Evolutionary conservation across 2,113 vertebrate genomes (phyloP).

Genomic region (Sinocyclocheilus anshuiensis): DNA sequence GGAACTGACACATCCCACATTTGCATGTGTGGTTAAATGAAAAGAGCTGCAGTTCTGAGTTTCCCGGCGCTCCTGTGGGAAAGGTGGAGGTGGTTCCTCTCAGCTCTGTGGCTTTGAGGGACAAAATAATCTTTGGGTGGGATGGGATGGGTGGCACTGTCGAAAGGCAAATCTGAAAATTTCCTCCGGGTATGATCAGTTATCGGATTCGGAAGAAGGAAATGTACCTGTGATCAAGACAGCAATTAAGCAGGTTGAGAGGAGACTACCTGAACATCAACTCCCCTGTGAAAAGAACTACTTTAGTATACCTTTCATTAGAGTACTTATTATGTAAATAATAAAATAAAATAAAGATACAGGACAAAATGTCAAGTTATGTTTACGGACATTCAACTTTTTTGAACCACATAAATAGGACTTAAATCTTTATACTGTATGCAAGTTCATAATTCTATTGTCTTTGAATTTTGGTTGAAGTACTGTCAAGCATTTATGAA

Average conservation of each 20-base stretch:
- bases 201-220: conserved; percentile 5
- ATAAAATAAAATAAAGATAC: too few species aligned
- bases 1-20: neutral
- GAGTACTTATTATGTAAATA: too few species aligned
- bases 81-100: neutral
- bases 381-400: neutral
- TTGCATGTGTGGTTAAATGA: conserved; percentile 11
- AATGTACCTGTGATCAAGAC: conserved; percentile 15
- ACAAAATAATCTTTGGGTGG: neutral
- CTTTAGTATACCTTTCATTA: neutral
- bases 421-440: neutral
- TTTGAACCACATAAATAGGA: neutral
- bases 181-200: neutral
- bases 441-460: neutral
- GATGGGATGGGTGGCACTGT: neutral
- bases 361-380: neutral
- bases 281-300: neutral
- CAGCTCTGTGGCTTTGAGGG: neutral
- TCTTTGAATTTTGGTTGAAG: neutral
- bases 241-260: neutral
- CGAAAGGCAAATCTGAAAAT: conserved; percentile 30
- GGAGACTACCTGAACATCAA: neutral
- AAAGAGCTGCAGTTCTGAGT: neutral
- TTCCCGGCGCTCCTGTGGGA: neutral
- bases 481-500: neutral